phyloP scores from a whole-genome alignment of 2,113 vertebrate genomes.

The Tiliqua scincoides region DNA sequence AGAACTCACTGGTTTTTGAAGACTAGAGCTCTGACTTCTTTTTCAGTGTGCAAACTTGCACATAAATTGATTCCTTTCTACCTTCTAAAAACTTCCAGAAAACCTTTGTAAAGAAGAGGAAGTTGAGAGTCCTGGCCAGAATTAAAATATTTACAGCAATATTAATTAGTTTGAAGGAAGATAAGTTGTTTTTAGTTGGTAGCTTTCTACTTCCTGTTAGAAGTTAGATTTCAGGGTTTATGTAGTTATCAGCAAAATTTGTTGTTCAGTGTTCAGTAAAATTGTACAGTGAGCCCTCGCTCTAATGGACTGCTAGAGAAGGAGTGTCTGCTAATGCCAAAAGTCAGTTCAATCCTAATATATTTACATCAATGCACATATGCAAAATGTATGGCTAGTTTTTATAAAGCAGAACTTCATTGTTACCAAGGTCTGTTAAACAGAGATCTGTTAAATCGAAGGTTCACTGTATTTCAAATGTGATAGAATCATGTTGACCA shows the following conservation, averaged over 20 bases:
- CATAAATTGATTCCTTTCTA: neutral
- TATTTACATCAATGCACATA: too few species aligned
- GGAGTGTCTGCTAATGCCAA: too few species aligned
- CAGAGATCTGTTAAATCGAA: too few species aligned
- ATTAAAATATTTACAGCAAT: neutral
- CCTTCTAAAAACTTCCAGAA: neutral
- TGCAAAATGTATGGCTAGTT: too few species aligned
- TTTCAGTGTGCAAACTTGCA: neutral
- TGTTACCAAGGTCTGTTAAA: too few species aligned
- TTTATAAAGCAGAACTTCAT: too few species aligned
- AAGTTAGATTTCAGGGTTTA: neutral
- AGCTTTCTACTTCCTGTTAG: neutral
- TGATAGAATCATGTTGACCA: neutral
- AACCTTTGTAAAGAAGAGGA: neutral
- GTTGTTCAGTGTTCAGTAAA: neutral
- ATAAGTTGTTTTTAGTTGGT: neutral
- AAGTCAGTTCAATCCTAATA: too few species aligned
- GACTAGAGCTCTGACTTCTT: neutral
- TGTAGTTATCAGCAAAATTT: neutral
- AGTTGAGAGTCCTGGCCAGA: neutral
- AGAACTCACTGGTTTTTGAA: neutral
- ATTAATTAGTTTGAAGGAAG: neutral
- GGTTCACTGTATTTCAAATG: neutral
- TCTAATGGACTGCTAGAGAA: too few species aligned
- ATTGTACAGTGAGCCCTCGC: neutral